A percentile compares a stretch with the other conserved stretches of the same genome.
Conservation (phyloP, 2,113 vertebrate genomes). For the Leuciscus idus region DNA sequence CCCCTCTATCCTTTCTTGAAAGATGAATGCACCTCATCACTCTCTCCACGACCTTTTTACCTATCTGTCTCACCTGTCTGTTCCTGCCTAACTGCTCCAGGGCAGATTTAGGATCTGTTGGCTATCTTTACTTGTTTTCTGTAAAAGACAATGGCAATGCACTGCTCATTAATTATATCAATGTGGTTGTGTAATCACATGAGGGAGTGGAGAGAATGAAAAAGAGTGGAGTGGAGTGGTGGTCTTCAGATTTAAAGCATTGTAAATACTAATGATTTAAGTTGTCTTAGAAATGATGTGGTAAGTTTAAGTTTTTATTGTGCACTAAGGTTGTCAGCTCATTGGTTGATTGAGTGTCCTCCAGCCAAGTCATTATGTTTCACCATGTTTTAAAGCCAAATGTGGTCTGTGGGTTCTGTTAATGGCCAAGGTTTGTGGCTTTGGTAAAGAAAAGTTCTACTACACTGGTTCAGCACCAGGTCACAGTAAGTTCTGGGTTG, state of each 20-base stretch:
- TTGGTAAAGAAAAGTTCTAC: neutral
- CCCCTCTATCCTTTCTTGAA: neutral
- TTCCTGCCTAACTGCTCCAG: conserved; percentile 12
- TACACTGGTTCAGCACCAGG: neutral
- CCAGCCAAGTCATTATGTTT: neutral
- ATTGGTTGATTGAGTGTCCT: neutral
- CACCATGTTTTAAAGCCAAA: conserved; percentile 16
- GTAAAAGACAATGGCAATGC: neutral
- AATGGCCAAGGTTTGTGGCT: conserved; percentile 6
- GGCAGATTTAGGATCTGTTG: conserved; percentile 1
- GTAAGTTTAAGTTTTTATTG: neutral
- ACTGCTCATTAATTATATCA: neutral
- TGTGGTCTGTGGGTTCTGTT: conserved; percentile 16
- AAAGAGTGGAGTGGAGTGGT: neutral
- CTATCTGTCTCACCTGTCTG: conserved; percentile 32
- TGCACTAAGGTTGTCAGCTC: neutral
- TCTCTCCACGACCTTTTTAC: conserved; percentile 29
- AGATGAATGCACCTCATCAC: conserved; percentile 20
- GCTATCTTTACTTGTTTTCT: neutral
- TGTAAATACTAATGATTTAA: neutral
- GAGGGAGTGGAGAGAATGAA: neutral
- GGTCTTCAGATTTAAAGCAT: neutral
- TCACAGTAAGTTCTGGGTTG: neutral
- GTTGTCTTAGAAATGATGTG: neutral
- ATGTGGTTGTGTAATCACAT: neutral